Evolutionary conservation across 2,888 invertebrate genomes (phyloP).

Genomic region (Drosophila tanythrix): DNA sequence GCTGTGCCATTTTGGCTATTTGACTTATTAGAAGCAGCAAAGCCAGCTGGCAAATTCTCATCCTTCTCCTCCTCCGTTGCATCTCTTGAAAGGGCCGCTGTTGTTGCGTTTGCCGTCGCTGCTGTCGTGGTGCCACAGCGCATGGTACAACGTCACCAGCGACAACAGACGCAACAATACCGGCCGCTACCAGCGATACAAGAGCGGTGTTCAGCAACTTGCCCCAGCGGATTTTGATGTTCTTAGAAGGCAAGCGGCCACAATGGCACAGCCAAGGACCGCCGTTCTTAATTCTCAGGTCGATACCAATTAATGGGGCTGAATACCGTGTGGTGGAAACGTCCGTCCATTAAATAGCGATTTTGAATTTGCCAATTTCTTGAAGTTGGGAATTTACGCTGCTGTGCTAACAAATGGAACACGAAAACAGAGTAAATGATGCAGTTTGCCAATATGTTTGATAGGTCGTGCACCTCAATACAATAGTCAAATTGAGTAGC

Average conservation of each 20-base stretch:
- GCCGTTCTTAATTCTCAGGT: background rate
- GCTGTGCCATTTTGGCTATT: conserved; percentile 1
- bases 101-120: background rate
- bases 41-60: background rate
- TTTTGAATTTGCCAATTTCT: background rate
- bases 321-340: background rate
- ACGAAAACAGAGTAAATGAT: background rate
- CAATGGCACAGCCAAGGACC: background rate
- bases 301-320: background rate
- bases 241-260: background rate
- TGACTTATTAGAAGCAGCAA: background rate
- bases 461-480: background rate
- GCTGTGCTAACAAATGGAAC: conserved; percentile 1
- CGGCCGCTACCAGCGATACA: background rate
- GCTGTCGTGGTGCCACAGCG: background rate
- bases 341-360: background rate
- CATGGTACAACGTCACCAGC: background rate
- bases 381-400: background rate
- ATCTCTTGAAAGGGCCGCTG: background rate
- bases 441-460: background rate
- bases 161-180: background rate
- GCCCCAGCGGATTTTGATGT: background rate
- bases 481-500: background rate
- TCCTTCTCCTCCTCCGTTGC: background rate
- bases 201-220: background rate